Evolutionary conservation across 2,888 invertebrate species (phyloP).

Genomic region (Drosophila neonasuta): DNA sequence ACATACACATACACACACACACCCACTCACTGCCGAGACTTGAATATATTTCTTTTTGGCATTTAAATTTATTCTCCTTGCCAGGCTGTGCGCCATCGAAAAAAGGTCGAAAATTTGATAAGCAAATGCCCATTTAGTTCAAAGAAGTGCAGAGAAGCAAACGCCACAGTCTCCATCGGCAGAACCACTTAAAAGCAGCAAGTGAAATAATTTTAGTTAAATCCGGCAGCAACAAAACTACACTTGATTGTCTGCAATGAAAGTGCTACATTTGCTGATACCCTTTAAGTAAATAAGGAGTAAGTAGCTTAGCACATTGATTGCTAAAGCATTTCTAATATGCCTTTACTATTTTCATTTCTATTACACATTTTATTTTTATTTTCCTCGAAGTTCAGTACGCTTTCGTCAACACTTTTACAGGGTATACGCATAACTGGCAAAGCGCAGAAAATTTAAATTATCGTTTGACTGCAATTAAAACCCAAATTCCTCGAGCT

Average conservation of each 20-base stretch:
- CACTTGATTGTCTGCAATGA: neutral
- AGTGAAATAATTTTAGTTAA: conserved; percentile 63
- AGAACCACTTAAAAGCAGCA: conserved; percentile 28
- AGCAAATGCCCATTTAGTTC: conserved; percentile 2
- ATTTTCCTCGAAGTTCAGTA: neutral
- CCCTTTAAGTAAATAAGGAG: neutral
- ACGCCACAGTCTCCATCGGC: neutral
- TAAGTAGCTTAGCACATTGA: neutral
- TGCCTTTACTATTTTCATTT: neutral
- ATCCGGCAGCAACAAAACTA: conserved; percentile 37
- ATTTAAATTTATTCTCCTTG: conserved; percentile 1
- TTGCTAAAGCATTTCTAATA: neutral
- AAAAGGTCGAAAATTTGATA: conserved; percentile 11
- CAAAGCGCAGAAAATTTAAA: conserved; percentile 36
- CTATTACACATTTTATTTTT: neutral
- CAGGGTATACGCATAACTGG: conserved; percentile 24
- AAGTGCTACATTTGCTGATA: neutral
- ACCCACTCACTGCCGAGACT: conserved; percentile 4
- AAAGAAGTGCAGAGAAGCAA: conserved; percentile 5
- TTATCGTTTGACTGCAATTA: conserved; percentile 55
- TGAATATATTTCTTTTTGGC: conserved; percentile 27
- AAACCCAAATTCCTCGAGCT: conserved; percentile 48
- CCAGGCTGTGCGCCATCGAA: neutral
- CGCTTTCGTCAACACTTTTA: neutral
- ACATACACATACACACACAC: neutral